Evolutionary conservation across 2,888 invertebrate genomes (phyloP), one percentile per base, ranked within the genome.

Genomic region (Malachius bipustulatus): DNA sequence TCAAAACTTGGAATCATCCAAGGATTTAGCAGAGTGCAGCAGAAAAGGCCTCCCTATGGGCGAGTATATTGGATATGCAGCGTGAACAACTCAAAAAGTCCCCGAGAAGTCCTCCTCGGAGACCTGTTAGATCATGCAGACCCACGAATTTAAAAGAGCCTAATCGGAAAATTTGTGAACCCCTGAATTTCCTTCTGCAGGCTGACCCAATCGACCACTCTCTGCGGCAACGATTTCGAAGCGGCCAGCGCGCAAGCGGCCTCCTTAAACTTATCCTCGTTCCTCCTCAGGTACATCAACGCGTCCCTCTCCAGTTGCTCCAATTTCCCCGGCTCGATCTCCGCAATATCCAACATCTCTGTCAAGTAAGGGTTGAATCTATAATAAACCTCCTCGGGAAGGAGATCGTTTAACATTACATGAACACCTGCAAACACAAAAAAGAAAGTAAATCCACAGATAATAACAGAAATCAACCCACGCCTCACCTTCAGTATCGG

Each of bases 361-460:
- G 82, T 78, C 37, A 91, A 65, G 48, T 88, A 87, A 0, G 91
- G 91, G 64, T 91, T 93, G 60, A 91, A 80, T 3, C 91, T 73
- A 60, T 71, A 90, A 62, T 91, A 90, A 19, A 71, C 68, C 26
- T 76, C 69, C 1, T 73, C 68, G 0, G 82, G 80, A 1, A 88
- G 62, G 33, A 85, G 63, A 59, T 88, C 87, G 53, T 76, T 77
- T 44, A 87, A 54, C 49, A 80, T 73, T 32, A 73, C 72, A 55
- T 87, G 85, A 3, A 87, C 82, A 47, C 76, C 87, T 85, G 63
- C 12, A 57, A 57, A n/a, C n/a, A n/a, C n/a, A n/a, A n/a, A n/a
- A n/a, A n/a, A n/a, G n/a, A n/a, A n/a, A n/a, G n/a, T n/a, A n/a
- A n/a, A n/a, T n/a, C n/a, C n/a, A n/a, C n/a, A n/a, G n/a, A n/a